These are phyloP conservation scores for Sialis fuliginosa DNA, from an alignment of 2,888 invertebrate species.

Conservation along the genomic window DNA sequence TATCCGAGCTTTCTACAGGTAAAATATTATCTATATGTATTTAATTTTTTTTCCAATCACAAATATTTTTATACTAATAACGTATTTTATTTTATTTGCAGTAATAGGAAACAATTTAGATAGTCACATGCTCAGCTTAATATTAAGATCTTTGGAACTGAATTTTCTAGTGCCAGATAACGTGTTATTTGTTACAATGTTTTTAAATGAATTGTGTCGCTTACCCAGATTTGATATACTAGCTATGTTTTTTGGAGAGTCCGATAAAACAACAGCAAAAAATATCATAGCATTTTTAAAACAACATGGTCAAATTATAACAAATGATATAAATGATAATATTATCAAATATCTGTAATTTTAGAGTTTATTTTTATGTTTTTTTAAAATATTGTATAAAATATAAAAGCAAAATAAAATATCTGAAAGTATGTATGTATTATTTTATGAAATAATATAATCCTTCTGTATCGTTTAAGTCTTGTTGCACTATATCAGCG, in stretches of 20 bases:
- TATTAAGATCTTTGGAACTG: constrained; percentile 20
- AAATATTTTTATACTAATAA: background rate
- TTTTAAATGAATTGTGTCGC: constrained; percentile 18
- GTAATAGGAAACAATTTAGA: constrained; percentile 26
- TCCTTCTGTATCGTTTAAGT: too few species aligned
- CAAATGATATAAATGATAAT: background rate
- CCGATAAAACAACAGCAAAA: constrained; percentile 18
- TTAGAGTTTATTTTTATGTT: too few species aligned
- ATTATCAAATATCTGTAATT: background rate
- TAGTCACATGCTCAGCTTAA: constrained; percentile 21
- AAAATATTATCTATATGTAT: constrained; percentile 9
- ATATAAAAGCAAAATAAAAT: too few species aligned
- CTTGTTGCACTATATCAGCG: too few species aligned
- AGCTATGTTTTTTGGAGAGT: constrained; percentile 20
- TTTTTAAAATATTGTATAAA: too few species aligned
- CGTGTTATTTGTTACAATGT: constrained; percentile 14
- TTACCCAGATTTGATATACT: constrained; percentile 22
- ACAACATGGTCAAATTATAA: constrained; percentile 14
- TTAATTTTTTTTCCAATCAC: background rate
- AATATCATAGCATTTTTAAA: constrained; percentile 16
- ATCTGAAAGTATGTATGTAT: too few species aligned
- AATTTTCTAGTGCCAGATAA: constrained; percentile 21
- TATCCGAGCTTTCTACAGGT: background rate
- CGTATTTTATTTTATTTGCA: constrained; percentile 11
- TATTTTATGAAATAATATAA: too few species aligned